Conservation (phyloP, 2,888 invertebrate species). For the Tipula vernalis region DNA sequence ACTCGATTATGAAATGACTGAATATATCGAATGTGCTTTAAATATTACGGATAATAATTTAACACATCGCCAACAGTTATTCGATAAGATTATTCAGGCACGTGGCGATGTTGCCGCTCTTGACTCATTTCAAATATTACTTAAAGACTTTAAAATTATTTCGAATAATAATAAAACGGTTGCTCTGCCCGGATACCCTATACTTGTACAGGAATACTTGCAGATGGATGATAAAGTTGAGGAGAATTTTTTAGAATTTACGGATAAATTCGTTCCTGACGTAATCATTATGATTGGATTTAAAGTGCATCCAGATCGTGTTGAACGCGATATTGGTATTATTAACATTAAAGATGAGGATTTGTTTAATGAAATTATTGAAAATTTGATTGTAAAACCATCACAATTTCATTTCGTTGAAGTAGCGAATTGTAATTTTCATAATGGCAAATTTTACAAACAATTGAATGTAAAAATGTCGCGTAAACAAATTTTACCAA, state of each 20-base stretch:
- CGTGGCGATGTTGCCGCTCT: slow-evolving; percentile 53
- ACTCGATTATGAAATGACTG: slow-evolving; percentile 47
- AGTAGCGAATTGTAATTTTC: slow-evolving; percentile 29
- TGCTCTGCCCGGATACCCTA: slow-evolving; percentile 40
- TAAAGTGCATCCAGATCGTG: slow-evolving; percentile 36
- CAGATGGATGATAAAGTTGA: slow-evolving; percentile 28
- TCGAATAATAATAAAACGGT: slow-evolving; percentile 40
- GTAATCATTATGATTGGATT: slow-evolving; percentile 50
- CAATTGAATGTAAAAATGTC: slow-evolving; percentile 48
- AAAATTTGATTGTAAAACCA: not conserved
- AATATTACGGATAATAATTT: slow-evolving; percentile 28
- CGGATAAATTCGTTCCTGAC: slow-evolving; percentile 32
- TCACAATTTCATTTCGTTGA: slow-evolving; percentile 33
- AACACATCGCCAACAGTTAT: slow-evolving; percentile 33
- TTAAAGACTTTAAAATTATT: slow-evolving; percentile 62
- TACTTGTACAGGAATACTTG: slow-evolving; percentile 26
- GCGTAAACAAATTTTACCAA: slow-evolving; percentile 56
- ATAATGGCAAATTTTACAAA: slow-evolving; percentile 39
- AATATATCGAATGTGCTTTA: slow-evolving; percentile 43
- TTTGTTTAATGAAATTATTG: slow-evolving; percentile 19
- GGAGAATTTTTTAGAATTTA: slow-evolving; percentile 40
- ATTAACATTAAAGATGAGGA: slow-evolving; percentile 28
- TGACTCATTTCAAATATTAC: slow-evolving; percentile 52
- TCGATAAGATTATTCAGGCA: slow-evolving; percentile 45
- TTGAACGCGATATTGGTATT: slow-evolving; percentile 48